phyloP scores from a whole-genome alignment of 2,797 vertebrate species.

The Cynodonichthys magdalenae region DNA sequence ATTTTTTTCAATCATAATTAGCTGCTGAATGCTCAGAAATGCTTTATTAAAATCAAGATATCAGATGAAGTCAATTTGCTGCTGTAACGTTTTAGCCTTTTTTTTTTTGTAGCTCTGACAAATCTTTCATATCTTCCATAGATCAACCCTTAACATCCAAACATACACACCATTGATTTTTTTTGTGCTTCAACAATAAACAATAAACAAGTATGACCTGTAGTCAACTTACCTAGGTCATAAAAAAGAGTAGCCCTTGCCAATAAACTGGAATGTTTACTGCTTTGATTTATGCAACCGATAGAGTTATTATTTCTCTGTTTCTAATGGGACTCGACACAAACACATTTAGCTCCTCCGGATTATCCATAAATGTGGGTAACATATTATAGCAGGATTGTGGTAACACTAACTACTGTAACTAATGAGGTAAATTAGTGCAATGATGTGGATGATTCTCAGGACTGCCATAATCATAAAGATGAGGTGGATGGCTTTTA shows the following conservation, averaged over 20 bases:
- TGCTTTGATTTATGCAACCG: slow-evolving; percentile 49
- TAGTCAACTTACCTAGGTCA: slow-evolving; percentile 51
- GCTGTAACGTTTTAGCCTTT: not conserved
- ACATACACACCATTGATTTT: slow-evolving; percentile 68
- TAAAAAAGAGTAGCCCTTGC: slow-evolving; percentile 68
- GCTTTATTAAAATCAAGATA: too few species aligned
- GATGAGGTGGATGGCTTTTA: slow-evolving; percentile 61
- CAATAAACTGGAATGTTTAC: slow-evolving; percentile 63
- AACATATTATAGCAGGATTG: slow-evolving; percentile 67
- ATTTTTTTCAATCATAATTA: not conserved
- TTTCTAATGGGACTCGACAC: slow-evolving; percentile 57
- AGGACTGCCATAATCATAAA: slow-evolving; percentile 63
- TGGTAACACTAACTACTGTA: slow-evolving; percentile 69
- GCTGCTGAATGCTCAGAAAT: too few species aligned
- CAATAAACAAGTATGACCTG: slow-evolving; percentile 70
- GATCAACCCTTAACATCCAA: slow-evolving; percentile 60
- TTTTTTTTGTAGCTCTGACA: not conserved
- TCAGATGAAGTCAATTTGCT: too few species aligned
- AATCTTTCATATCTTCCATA: slow-evolving; percentile 27
- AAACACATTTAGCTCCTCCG: slow-evolving; percentile 37
- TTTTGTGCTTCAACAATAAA: slow-evolving; percentile 40
- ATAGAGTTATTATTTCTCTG: slow-evolving; percentile 52
- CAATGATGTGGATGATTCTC: slow-evolving; percentile 60
- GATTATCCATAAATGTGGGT: slow-evolving; percentile 61
- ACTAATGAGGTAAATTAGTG: slow-evolving; percentile 77